Evolutionary conservation across 2,888 invertebrate genomes (phyloP), one percentile per base, ranked within the genome.

Genomic region (Acanthosoma haemorrhoidale): DNA sequence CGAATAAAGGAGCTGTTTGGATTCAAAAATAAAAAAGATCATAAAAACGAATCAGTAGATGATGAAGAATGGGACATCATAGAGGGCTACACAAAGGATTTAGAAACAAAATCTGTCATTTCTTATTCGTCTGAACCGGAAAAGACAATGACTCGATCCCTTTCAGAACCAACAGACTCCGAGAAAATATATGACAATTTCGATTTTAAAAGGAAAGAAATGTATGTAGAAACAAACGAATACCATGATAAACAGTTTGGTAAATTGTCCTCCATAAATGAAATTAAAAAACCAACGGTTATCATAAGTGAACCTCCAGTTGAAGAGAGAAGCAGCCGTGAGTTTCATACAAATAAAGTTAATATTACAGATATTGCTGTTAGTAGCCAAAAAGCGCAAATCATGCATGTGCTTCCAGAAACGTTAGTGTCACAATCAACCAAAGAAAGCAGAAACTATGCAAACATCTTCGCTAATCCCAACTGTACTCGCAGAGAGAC

Each of bases 1-100:
- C 43, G 70, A 61, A 64, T 71, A 9, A 72, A 74, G 43, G 70
- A 71, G 57, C 32, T 74, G 11, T 69, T 74, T 36, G 72, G 72
- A 3, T 64, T 69, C 36, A 66, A 69, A 67, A 34, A 67, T 9
- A 58, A 71, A 41, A 32, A 6, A n/a, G 18, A 67, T 9, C 32
- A 4, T 3, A 32, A 60, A 34, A 36, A 32, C 29, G 32, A 60
- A 15, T 32, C 32, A 1, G 16, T 34, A 9, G 43, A 51, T 15
- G 71, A 73, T n/a, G 69, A 60, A 15, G 63, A 41, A 15, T 39
- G 41, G 70, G 39, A 34, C 4, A 63, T 43, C 13, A 36, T 57
- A n/a, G 59, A 34, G n/a, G 32, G n/a, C 5, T 32, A 4, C 6
- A 25, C 16, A 2, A 41, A 58, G 5, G 39, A 29, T 18, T 16